Conservation (phyloP, 1,140 invertebrate species). For the Battus philenor region DNA sequence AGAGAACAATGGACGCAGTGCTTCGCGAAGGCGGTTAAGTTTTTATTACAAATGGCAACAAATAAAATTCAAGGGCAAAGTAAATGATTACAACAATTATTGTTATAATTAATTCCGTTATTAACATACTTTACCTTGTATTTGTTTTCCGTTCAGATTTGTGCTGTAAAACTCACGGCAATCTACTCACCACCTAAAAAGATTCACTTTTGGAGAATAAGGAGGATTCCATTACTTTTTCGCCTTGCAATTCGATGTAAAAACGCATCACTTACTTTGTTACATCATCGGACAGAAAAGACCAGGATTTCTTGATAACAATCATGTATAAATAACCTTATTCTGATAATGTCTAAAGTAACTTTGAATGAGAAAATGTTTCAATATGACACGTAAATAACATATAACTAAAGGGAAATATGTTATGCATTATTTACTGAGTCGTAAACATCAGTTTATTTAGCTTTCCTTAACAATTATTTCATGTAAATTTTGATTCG, state of each 20-base stretch:
- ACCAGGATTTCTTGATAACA: no score
- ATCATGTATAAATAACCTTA: no score
- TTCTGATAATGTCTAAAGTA: no score
- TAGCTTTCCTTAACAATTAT: no score
- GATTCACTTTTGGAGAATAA: constrained; percentile 16
- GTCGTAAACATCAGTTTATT: no score
- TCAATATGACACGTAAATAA: no score
- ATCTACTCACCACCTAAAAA: constrained; percentile 23
- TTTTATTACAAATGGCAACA: constrained; percentile 22
- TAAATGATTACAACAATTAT: constrained; percentile 20
- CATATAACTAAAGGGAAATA: no score
- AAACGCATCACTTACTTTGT: no score
- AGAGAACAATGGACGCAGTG: constrained; percentile 23
- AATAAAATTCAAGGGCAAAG: constrained; percentile 24
- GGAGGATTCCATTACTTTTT: constrained; percentile 4
- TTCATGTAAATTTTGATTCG: no score
- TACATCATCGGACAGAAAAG: background rate
- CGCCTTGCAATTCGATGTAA: constrained; percentile 16
- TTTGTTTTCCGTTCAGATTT: constrained; percentile 22
- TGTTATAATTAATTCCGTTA: constrained; percentile 28
- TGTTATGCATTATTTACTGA: no score
- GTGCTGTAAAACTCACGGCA: constrained; percentile 8
- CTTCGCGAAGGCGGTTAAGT: constrained; percentile 17
- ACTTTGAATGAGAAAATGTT: no score
- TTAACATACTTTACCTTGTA: constrained; percentile 43